Conservation (phyloP, 2,888 invertebrate genomes). For the Xestia ashworthii region DNA sequence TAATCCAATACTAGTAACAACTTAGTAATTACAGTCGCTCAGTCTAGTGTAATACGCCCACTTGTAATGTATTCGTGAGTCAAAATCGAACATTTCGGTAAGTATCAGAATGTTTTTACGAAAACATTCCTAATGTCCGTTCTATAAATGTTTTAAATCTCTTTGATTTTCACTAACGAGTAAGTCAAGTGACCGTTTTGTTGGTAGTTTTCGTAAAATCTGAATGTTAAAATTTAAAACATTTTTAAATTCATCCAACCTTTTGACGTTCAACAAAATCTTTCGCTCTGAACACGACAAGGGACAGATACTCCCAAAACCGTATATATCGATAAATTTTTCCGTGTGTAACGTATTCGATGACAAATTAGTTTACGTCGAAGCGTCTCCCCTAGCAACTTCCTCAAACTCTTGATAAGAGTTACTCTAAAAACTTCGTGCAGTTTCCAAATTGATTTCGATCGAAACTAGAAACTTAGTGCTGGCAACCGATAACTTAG, state of each 20-base stretch:
- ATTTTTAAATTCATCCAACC: not conserved
- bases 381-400: slow-evolving; percentile 51
- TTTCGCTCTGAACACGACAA: not conserved
- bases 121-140: not conserved
- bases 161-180: not conserved
- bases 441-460: slow-evolving; percentile 81
- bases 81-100: not conserved
- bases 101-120: not conserved
- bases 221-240: not conserved
- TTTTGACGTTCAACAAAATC: slow-evolving; percentile 12
- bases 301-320: slow-evolving; percentile 22
- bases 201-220: too few species aligned
- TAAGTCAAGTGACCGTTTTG: not conserved
- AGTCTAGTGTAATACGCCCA: too few species aligned
- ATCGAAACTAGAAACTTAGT: slow-evolving; percentile 76
- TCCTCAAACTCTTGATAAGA: slow-evolving; percentile 61
- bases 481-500: slow-evolving; percentile 74
- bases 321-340: slow-evolving; percentile 46
- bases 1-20: too few species aligned
- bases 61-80: not conserved
- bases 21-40: too few species aligned
- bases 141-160: not conserved
- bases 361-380: slow-evolving; percentile 67
- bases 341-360: slow-evolving; percentile 56
- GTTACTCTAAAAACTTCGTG: slow-evolving; percentile 75